phyloP scores from a whole-genome alignment of 2,888 invertebrate genomes.

The Drosophila picticornis region DNA sequence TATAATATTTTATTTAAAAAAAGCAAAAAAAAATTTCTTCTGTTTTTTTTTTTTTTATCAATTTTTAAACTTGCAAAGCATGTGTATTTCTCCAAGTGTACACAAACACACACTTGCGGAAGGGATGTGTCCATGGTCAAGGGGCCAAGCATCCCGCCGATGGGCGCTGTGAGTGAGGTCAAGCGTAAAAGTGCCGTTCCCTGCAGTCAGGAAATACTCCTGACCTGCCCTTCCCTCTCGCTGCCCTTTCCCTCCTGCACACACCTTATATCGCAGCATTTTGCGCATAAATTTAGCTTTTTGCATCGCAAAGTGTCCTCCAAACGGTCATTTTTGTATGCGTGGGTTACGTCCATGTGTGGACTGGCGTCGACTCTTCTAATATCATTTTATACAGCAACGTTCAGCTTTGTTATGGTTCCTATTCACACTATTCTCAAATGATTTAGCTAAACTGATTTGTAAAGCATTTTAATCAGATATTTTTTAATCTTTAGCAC shows the following conservation, averaged over 20 bases:
- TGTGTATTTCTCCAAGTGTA: background rate
- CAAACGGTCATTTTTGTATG: slow-evolving; percentile 42
- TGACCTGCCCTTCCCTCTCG: slow-evolving; percentile 35
- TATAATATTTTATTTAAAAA: background rate
- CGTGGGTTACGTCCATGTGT: slow-evolving; percentile 15
- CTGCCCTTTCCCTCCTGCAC: background rate
- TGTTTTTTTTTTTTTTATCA: background rate
- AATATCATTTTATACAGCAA: slow-evolving; percentile 37
- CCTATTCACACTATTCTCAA: background rate
- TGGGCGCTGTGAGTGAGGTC: slow-evolving; percentile 70
- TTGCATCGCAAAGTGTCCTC: slow-evolving; percentile 66
- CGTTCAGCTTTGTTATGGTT: background rate
- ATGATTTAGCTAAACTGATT: slow-evolving; percentile 14
- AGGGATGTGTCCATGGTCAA: slow-evolving; percentile 60
- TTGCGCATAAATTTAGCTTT: slow-evolving; percentile 68
- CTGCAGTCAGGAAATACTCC: slow-evolving; percentile 63
- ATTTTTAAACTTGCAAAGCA: background rate
- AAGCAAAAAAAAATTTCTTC: too few relatives aligned
- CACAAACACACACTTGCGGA: slow-evolving; percentile 13
- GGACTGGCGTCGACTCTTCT: slow-evolving; percentile 18
- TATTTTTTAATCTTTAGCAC: slow-evolving; percentile 20
- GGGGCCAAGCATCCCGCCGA: slow-evolving; percentile 69
- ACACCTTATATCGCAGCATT: slow-evolving; percentile 10
- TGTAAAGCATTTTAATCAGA: slow-evolving; percentile 28
- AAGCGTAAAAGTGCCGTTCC: slow-evolving; percentile 76